Conservation (phyloP, 2,113 vertebrate genomes). For the Notothenia coriiceps region DNA sequence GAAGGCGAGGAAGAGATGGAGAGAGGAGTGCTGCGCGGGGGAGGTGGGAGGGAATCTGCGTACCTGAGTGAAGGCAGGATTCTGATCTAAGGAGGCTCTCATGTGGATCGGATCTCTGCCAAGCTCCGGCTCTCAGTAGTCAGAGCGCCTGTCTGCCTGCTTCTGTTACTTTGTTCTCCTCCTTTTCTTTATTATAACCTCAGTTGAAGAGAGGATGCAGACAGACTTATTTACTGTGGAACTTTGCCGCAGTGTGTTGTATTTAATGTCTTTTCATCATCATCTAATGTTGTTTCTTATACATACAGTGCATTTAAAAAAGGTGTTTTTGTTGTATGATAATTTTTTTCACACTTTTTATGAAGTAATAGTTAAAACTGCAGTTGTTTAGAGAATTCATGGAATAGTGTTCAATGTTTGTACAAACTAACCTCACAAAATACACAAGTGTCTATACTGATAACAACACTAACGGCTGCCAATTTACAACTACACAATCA, state of each 20-base stretch:
- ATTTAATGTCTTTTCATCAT: conserved; percentile 32
- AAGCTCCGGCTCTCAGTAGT: conserved; percentile 51
- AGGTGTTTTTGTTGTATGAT: neutral
- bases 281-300: conserved; percentile 16
- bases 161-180: conserved; percentile 43
- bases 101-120: conserved; percentile 67
- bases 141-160: conserved; percentile 48
- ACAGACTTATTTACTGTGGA: conserved; percentile 19
- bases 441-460: neutral
- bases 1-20: conserved; percentile 50
- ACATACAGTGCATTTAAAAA: neutral
- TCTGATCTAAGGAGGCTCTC: conserved; percentile 70
- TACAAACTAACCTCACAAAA: neutral
- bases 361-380: neutral
- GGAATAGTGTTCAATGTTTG: neutral
- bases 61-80: conserved; percentile 65
- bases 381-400: neutral
- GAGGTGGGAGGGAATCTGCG: conserved; percentile 58
- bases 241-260: conserved; percentile 6
- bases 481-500: neutral
- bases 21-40: conserved; percentile 31
- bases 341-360: conserved; percentile 2
- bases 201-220: conserved; percentile 24
- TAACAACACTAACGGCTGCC: neutral
- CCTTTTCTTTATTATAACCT: conserved; percentile 35